phyloP scores from a whole-genome alignment of 2,797 vertebrate genomes.

The Selene dorsalis region DNA sequence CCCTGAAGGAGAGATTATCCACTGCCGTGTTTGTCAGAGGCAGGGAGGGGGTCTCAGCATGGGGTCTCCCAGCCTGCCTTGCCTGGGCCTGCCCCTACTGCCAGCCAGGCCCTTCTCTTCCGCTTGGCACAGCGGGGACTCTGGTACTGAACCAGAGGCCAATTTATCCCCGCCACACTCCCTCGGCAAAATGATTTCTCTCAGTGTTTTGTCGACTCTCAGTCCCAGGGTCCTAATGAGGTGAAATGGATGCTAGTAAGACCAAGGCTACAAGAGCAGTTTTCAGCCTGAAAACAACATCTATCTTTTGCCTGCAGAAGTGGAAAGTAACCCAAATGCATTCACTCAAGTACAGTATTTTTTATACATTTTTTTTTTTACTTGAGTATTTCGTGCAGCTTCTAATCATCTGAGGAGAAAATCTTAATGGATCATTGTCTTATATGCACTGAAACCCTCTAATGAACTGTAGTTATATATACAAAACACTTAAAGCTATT shows the following conservation, averaged over 20 bases:
- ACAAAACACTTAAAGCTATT: background rate
- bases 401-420: background rate
- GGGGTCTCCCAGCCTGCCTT: constrained; percentile 75
- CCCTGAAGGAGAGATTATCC: constrained; percentile 84
- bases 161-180: constrained; percentile 78
- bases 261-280: constrained; percentile 63
- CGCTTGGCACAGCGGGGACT: constrained; percentile 82
- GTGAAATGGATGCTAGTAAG: constrained; percentile 83
- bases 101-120: constrained; percentile 84
- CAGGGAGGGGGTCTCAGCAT: constrained; percentile 84
- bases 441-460: too few species aligned
- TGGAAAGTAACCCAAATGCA: constrained; percentile 44
- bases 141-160: constrained; percentile 81
- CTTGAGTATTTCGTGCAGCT: background rate
- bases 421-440: background rate
- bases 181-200: constrained; percentile 78
- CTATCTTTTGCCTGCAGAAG: constrained; percentile 30
- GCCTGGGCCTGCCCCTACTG: constrained; percentile 88
- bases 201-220: constrained; percentile 73
- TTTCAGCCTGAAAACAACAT: constrained; percentile 62
- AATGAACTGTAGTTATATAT: background rate
- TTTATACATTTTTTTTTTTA: background rate
- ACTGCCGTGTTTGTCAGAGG: constrained; percentile 84
- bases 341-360: constrained; percentile 26
- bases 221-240: constrained; percentile 83